Evolutionary conservation across 1,140 invertebrate genomes (phyloP), one percentile per base, ranked within the genome.

Genomic region (Anoplolepis gracilipes): DNA sequence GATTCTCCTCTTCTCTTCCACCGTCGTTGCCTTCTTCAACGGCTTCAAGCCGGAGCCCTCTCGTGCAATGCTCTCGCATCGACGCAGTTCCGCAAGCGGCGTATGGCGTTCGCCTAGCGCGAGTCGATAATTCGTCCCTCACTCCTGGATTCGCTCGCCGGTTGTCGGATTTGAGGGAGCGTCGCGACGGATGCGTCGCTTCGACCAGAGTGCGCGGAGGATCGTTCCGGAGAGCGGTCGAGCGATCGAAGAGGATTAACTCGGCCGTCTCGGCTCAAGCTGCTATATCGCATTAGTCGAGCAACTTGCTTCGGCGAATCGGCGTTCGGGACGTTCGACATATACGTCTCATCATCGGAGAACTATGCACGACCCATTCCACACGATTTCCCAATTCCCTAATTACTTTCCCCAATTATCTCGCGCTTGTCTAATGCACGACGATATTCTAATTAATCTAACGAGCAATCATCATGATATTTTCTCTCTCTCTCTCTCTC

Each of bases 1-100:
- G 59, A 86, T 79, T 78, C 81, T 72, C 88, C 86, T 86, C 85
- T 86, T 78, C 76, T 87, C 86, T 85, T 85, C 88, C 85, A 86
- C 73, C 61, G 59, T 82, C 62, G 70, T 81, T 81, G 75, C 79
- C 57, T 84, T 85, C 85, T 78, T 72, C 85, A 76, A 61, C 61
- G 61, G 78, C 78, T 82, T 82, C 67, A 46, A 82, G 67, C 78
- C 22, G 62, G 33, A 67, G 76, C 64, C 36, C 39, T 10, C 36
- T 82, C 36, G 49, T 72, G 53, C 78, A 59, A 72, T 25, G 77
- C 49, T 70, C 46, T 55, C 64, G 77, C 77, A 81, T 81, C 78
- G 78, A 72, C 78, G 78, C 42, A 67, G 57, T 67, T 79, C 33
- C 62, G 49, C 62, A 75, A 49, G 65, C 65, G 77, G 78, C 49